These are phyloP conservation scores for Sigmodon hispidus DNA, from an alignment of 2,113 vertebrate species.

Conservation along the genomic window DNA sequence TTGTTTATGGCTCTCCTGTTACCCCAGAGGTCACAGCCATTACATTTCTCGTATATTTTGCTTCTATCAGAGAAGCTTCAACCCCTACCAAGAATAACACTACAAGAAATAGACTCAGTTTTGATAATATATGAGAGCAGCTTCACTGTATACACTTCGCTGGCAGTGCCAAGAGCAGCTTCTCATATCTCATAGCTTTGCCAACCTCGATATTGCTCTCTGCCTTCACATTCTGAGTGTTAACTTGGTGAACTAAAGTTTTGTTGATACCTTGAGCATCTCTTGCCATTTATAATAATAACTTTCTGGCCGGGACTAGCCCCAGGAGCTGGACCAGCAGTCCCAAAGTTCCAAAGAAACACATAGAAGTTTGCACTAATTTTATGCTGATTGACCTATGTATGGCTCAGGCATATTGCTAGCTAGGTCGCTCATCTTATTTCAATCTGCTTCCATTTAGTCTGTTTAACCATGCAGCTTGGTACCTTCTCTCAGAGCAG, in stretches of 20 bases:
- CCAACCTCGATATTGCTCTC: background rate
- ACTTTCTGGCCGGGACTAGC: no score
- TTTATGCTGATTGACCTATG: no score
- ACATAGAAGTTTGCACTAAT: no score
- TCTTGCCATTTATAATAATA: no score
- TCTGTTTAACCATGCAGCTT: no score
- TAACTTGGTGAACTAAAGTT: background rate
- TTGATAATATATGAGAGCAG: background rate
- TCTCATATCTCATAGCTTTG: background rate
- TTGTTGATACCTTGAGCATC: background rate
- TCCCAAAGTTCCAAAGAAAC: no score
- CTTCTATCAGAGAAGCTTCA: background rate
- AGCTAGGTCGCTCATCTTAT: no score
- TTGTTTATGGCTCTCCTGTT: background rate
- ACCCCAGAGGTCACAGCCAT: background rate
- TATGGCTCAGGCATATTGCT: no score
- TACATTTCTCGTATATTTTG: background rate
- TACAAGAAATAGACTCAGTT: background rate
- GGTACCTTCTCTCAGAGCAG: no score
- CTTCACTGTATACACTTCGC: background rate
- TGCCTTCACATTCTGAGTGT: constrained; percentile 8
- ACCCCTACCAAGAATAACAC: background rate
- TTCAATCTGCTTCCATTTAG: no score
- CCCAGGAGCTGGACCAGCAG: no score
- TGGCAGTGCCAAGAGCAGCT: background rate